These are phyloP conservation scores for Cosmopolites sordidus DNA, from an alignment of 2,888 invertebrate genomes.

Conservation along the genomic window DNA sequence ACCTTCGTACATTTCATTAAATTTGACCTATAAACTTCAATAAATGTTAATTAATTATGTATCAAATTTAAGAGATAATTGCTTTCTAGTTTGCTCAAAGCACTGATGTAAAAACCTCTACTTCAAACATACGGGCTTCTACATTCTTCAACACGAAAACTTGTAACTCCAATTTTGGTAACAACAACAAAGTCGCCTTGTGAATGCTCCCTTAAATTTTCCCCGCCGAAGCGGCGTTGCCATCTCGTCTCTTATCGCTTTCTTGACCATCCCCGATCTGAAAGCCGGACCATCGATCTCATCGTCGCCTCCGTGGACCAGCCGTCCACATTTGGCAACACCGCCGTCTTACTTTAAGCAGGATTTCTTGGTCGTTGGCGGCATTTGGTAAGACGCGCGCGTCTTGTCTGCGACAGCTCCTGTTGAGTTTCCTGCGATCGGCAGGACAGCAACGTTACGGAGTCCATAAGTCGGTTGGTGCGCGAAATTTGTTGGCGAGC, in stretches of 20 bases:
- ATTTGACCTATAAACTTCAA: no score
- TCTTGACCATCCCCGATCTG: neutral
- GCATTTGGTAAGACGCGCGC: slow-evolving; percentile 37
- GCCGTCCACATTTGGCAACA: slow-evolving; percentile 20
- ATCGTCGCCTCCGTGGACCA: neutral
- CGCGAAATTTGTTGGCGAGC: slow-evolving; percentile 9
- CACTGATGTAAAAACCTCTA: neutral
- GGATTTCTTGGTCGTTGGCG: slow-evolving; percentile 23
- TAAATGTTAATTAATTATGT: no score
- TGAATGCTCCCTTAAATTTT: neutral
- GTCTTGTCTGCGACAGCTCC: slow-evolving; percentile 29
- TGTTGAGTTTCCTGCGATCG: slow-evolving; percentile 25
- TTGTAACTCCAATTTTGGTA: neutral
- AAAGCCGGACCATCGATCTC: neutral
- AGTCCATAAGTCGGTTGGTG: slow-evolving; percentile 13
- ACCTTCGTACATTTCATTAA: no score
- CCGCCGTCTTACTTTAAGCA: slow-evolving; percentile 31
- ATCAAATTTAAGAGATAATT: no score
- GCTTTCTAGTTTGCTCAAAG: no score
- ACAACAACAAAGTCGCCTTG: neutral
- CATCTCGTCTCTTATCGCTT: neutral
- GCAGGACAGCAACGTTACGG: slow-evolving; percentile 26
- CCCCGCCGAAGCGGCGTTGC: neutral
- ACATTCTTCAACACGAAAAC: neutral
- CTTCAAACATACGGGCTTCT: neutral